Conservation (phyloP, 2,797 vertebrate species). For the Cynodonichthys magdalenae region DNA sequence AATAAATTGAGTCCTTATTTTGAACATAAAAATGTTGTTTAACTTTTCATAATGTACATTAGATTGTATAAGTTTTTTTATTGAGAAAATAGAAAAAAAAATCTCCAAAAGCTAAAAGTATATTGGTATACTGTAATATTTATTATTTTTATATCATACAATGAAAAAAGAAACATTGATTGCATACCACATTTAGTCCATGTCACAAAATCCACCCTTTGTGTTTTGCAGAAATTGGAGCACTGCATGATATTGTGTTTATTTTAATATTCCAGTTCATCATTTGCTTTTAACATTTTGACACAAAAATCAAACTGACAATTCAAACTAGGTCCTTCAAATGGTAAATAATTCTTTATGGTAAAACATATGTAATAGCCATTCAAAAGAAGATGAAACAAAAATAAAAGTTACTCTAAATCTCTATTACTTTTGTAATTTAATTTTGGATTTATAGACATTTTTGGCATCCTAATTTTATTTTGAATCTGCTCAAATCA, state of each 20-base stretch:
- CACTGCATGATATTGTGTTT: conserved; percentile 54
- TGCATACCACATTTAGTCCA: conserved; percentile 60
- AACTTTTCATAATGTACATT: conserved; percentile 88
- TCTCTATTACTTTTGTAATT: conserved; percentile 31
- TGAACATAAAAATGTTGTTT: conserved; percentile 92
- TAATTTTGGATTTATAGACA: conserved; percentile 40
- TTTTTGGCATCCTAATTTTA: background rate
- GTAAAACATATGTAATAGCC: conserved; percentile 42
- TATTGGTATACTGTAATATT: conserved; percentile 87
- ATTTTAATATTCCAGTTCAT: conserved; percentile 48
- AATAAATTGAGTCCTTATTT: conserved; percentile 99
- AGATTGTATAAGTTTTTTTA: conserved; percentile 85
- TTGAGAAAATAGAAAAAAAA: conserved; percentile 83
- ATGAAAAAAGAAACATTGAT: conserved; percentile 65
- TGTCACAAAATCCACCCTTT: conserved; percentile 59
- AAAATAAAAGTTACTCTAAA: conserved; percentile 31
- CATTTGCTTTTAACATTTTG: conserved; percentile 48
- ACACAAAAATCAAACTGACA: conserved; percentile 38
- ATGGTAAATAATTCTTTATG: conserved; percentile 14
- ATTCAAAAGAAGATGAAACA: conserved; percentile 25
- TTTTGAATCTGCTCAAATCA: conserved; percentile 37
- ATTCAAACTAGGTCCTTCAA: conserved; percentile 43
- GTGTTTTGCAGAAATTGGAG: conserved; percentile 65
- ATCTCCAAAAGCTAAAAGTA: conserved; percentile 76
- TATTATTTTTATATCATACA: conserved; percentile 81